These are phyloP conservation scores for Ellobius talpinus DNA, from an alignment of 2,113 vertebrate genomes.

Conservation along the genomic window DNA sequence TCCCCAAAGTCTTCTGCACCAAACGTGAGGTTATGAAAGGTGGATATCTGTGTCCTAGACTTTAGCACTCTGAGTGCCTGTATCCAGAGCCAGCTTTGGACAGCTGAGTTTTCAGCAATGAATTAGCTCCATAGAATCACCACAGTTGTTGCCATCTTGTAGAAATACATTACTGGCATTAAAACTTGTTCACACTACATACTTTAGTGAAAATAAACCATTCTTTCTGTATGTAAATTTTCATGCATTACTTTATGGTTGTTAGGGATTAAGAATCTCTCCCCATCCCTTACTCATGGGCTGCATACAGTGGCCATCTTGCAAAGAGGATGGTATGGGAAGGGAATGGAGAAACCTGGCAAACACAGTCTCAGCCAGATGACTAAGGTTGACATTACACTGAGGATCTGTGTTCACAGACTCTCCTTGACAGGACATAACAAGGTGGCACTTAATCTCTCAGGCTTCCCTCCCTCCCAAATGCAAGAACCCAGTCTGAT, in stretches of 20 bases:
- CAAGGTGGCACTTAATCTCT: neutral
- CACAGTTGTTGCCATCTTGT: slow-evolving; percentile 39
- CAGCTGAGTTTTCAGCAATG: neutral
- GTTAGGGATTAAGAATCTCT: neutral
- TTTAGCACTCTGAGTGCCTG: neutral
- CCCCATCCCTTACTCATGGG: neutral
- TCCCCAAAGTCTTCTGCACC: neutral
- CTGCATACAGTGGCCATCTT: neutral
- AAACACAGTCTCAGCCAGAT: neutral
- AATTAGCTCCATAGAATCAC: neutral
- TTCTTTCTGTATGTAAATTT: neutral
- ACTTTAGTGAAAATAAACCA: neutral
- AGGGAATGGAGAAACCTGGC: neutral
- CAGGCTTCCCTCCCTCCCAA: neutral
- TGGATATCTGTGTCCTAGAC: neutral
- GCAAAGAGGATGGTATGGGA: neutral
- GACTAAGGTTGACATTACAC: neutral
- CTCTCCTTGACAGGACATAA: neutral
- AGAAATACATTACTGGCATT: slow-evolving; percentile 22
- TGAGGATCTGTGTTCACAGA: neutral
- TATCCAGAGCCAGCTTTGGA: neutral
- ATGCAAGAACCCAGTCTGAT: neutral
- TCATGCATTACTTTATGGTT: neutral
- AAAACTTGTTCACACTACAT: slow-evolving; percentile 55
- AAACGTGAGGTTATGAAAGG: neutral